Evolutionary conservation across 2,888 invertebrate species (phyloP), one percentile per base, ranked within the genome.

Genomic region (Thymelicus lineola): DNA sequence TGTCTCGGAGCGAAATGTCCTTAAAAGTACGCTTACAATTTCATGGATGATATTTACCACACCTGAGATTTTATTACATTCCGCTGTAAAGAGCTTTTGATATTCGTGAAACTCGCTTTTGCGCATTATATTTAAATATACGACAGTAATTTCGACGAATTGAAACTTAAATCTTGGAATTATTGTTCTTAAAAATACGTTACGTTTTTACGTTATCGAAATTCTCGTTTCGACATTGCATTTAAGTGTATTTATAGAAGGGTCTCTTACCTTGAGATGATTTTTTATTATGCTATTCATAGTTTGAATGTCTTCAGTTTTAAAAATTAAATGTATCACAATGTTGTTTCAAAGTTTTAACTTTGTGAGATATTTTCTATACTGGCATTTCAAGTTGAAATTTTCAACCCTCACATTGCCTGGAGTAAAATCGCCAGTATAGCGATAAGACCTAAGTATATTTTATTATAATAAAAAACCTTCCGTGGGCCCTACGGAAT

Each of bases 161-260:
- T 53, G 15, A 53, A 53, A 20, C 12, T 20, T 4, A 17, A 53
- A 20, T 53, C 20, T 53, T 20, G 10, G 20, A 53, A 28, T 20
- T 53, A 28, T 20, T 53, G 53, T 20, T 53, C 9, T 53, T 53
- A 28, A 53, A 48, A 50, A 50, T 53, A 53, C 42, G 4, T 42
- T 42, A 42, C 9, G 14, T 55, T 55, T 55, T 55, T 55, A 35
- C 14, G 42, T 53, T 20, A 55, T 55, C 10, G n/a, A 55, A 35
- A 35, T 35, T 55, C 12, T 55, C 2, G 28, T 55, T 20, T 55
- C 35, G 55, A 35, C 28, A 35, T 28, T 55, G 55, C 28, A 17
- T 53, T 53, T 20, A 53, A 53, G 14, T 55, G 55, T 55, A 55
- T 55, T 55, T 55, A 55, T 55, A 55, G 28, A 55, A 35, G 28